Percentiles rank a stretch among this genome's conserved stretches.
These are phyloP conservation scores for Carterocephalus palaemon DNA, from an alignment of 2,888 invertebrate genomes.

Conservation along the genomic window DNA sequence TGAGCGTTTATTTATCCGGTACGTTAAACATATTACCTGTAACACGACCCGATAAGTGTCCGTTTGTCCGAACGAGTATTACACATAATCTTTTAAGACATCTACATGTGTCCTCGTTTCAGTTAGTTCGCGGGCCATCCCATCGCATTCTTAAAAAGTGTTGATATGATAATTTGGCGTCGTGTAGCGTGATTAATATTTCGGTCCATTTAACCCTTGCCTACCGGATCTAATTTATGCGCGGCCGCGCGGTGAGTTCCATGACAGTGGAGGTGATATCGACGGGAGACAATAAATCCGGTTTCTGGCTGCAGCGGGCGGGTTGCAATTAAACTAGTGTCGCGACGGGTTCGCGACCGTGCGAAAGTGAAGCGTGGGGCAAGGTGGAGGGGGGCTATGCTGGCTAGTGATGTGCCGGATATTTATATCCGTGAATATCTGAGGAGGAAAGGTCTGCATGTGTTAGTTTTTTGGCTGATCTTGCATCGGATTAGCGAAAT, in stretches of 20 bases:
- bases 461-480: no score
- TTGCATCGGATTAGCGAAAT: no score
- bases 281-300: constrained; percentile 75
- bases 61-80: background rate
- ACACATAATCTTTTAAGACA: constrained; percentile 15
- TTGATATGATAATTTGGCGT: constrained; percentile 24
- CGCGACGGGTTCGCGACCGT: constrained; percentile 69
- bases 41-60: constrained; percentile 2
- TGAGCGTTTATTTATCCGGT: background rate
- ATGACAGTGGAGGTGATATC: constrained; percentile 59
- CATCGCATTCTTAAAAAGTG: constrained; percentile 24
- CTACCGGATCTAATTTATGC: constrained; percentile 34
- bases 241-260: constrained; percentile 30
- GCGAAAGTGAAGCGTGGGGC: constrained; percentile 71
- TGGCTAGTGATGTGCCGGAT: constrained; percentile 31
- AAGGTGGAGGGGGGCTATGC: constrained; percentile 33
- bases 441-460: no score
- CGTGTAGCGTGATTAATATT: constrained; percentile 25
- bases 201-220: constrained; percentile 34
- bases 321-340: constrained; percentile 76
- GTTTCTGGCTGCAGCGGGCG: constrained; percentile 59
- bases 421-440: no score
- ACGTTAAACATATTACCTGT: constrained; percentile 11
- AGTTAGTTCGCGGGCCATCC: constrained; percentile 16
- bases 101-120: constrained; percentile 19